A percentile compares a stretch with the other conserved stretches of the same genome.
Evolutionary conservation across 2,113 vertebrate genomes (phyloP).

Genomic region (Ursus arctos): DNA sequence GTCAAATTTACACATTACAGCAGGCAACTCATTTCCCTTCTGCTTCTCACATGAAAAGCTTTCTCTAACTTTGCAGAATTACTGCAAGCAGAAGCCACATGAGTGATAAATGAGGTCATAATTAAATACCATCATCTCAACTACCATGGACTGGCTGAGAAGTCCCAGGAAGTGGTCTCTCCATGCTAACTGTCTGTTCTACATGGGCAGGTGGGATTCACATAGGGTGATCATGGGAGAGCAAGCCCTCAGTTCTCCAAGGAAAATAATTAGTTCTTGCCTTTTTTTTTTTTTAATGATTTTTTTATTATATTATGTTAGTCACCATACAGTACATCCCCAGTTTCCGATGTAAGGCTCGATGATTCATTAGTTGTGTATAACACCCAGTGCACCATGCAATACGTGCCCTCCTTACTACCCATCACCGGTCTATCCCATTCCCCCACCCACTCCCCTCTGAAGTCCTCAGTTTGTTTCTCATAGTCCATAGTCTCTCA

Average conservation of each 20-base stretch:
- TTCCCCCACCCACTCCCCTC: no score
- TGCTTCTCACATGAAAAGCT: slow-evolving; percentile 1
- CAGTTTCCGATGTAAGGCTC: no score
- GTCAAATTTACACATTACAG: background rate
- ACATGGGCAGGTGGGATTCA: background rate
- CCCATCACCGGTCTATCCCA: no score
- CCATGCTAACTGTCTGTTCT: background rate
- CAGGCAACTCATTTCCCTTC: background rate
- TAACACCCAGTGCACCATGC: no score
- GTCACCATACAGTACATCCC: no score
- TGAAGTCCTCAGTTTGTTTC: no score
- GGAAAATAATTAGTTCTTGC: background rate
- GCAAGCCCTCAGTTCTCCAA: background rate
- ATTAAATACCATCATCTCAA: background rate
- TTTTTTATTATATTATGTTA: no score
- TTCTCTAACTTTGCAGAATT: slow-evolving; percentile 23
- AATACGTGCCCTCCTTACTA: no score
- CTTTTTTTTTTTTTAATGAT: background rate
- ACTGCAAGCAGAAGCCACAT: background rate
- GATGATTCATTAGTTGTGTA: no score
- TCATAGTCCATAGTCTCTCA: no score
- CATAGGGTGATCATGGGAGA: background rate
- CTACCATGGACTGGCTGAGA: background rate
- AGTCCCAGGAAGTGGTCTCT: background rate
- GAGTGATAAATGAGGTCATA: background rate